Base-by-base conservation (phyloP, 2,797 vertebrate genomes). In the Gymnothorax javanicus region DNA sequence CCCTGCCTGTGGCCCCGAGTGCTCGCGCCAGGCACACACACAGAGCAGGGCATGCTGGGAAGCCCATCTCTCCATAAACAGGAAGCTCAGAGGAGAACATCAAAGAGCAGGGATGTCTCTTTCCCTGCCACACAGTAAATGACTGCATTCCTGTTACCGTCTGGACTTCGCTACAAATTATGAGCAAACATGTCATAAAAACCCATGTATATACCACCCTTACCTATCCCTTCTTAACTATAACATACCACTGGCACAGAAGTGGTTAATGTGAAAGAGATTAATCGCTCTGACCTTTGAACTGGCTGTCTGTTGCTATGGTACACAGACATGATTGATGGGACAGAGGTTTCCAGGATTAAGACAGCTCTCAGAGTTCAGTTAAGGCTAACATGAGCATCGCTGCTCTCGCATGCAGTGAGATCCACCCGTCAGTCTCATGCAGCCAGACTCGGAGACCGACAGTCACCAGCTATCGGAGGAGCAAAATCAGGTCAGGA, bases 311-410 rank as follows among this genome's bases (percentile, higher is more conserved):
- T 56, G 62, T 50, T 71, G 84, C 67, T 25, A 67, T 27, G 59
- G 9, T 17, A 6, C n/a, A 13, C 54, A 33, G 52, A n/a, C n/a
- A 8, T 57, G 12, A 71, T 23, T 9, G 15, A 69, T 25, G 85
- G 43, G 56, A 33, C 52, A 27, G 33, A 50, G 69, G 56, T 73
- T 86, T 84, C 69, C 82, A 77, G 86, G 67, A 77, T 84, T 15
- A 62, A 81, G 64, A 64, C 69, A 84, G 86, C 75, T 73, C 52
- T 33, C 56, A 11, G 23, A 58, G 75, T 67, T 54, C 20, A 23
- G 73, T 87, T 27, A 11, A 64, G 82, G 86, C 60, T 52, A 83
- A 75, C 69, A 64, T 59, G 81, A 20, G 57, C 82, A 84, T 71
- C 73, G 58, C 86, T 58, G 64, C n/a, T n/a, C 43, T 11, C 8